phyloP scores from a whole-genome alignment of 1,140 invertebrate species.

The Cydia splendana region DNA sequence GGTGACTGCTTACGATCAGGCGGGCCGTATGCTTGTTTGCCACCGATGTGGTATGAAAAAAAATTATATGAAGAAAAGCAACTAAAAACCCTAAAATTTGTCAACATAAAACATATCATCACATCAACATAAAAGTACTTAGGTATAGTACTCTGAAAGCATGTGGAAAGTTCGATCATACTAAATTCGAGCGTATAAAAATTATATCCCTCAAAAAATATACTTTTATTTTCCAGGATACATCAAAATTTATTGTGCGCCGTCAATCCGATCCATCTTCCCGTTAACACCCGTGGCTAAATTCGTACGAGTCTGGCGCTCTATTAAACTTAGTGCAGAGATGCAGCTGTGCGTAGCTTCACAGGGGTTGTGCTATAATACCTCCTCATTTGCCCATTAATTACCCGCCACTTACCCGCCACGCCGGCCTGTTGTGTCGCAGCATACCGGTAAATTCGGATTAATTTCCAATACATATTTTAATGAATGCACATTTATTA shows the following conservation, averaged over 20 bases:
- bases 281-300: constrained; percentile 2
- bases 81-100: no score
- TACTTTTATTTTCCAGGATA: background rate
- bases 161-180: background rate
- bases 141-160: no score
- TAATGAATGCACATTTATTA: constrained; percentile 35
- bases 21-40: no score
- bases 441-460: constrained; percentile 37
- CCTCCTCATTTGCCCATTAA: constrained; percentile 59
- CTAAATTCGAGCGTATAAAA: background rate
- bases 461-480: constrained; percentile 32
- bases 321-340: constrained; percentile 14
- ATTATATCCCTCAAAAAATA: background rate
- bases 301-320: constrained; percentile 9
- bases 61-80: no score
- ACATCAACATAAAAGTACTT: no score
- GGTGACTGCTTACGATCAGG: no score
- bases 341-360: constrained; percentile 1
- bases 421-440: constrained; percentile 42
- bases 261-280: constrained; percentile 16
- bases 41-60: no score
- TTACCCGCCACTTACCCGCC: constrained; percentile 53
- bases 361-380: background rate
- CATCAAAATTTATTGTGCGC: background rate
- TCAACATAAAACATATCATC: no score